Evolutionary conservation across 2,888 invertebrate genomes (phyloP), one percentile per base, ranked within the genome.

Genomic region (Archaeoteleia sp.): DNA sequence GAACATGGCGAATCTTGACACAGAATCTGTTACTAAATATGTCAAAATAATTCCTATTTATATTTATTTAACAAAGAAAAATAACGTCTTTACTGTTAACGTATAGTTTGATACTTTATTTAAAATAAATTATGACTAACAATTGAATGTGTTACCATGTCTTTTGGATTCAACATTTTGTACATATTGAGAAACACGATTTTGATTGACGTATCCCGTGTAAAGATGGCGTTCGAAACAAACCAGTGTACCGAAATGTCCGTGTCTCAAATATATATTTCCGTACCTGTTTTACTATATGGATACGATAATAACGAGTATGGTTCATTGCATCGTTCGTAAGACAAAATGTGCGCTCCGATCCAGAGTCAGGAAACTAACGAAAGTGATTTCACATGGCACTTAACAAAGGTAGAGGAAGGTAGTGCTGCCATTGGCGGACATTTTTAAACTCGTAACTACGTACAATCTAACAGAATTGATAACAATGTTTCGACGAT

Each of bases 201-300:
- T 46, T 48, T 25, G 48, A 40, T 14, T 6, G 15, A 32, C 49
- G 17, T 25, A 34, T 40, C 30, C 14, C 30, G 37, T 30, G 23
- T 29, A 10, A 10, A 29, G 34, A 20, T 14, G 9, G 17, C 54
- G 35, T 43, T 37, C 8, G 13, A 29, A 9, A 32, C 40, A 30
- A 23, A 37, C 14, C 37, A 30, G 9, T 29, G 35, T 29, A 49
- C 29, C 35, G 13, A 53, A 63, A 48, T 48, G 49, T 48, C 55
- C 55, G 55, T 39, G 12, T 53, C 43, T 61, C 46, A 53, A 48
- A 63, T 55, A 46, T 54, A 49, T 39, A 63, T 25, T 63, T 55
- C 35, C 30, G 43, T 51, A 60, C 51, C 60, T 43, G 37, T 60
- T 60, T 51, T 60, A 35, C 35, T 34, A 35, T 43, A 32, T 32